Evolutionary conservation across 2,113 vertebrate genomes (phyloP).

Genomic region (Dasyurus viverrinus): DNA sequence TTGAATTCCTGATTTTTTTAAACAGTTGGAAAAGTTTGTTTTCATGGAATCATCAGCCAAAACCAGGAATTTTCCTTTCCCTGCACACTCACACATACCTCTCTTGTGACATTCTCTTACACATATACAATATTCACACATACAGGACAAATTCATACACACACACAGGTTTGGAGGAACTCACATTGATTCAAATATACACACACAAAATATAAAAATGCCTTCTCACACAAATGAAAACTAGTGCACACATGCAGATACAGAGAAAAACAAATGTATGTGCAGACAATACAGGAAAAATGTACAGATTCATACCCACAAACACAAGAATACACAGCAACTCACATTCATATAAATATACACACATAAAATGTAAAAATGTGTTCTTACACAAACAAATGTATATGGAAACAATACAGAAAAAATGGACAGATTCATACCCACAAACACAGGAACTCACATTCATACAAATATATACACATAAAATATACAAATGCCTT

Average conservation of each 20-base stretch:
- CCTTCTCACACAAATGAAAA: neutral
- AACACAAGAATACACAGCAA: neutral
- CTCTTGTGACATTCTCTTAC: neutral
- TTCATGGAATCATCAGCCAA: neutral
- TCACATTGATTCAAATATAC: neutral
- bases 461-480: neutral
- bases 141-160: neutral
- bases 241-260: neutral
- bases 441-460: neutral
- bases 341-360: neutral
- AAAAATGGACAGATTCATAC: neutral
- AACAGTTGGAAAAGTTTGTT: neutral
- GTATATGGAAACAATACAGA: too few relatives aligned
- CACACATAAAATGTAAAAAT: neutral
- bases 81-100: neutral
- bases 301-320: neutral
- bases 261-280: neutral
- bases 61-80: neutral
- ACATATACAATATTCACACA: neutral
- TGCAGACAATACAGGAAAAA: neutral
- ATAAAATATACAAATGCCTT: neutral
- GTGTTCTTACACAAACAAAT: neutral
- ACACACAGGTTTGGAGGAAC: neutral
- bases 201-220: neutral
- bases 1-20: neutral